Evolutionary conservation across 2,113 vertebrate genomes (phyloP).

Genomic region (Ammospiza nelsoni): DNA sequence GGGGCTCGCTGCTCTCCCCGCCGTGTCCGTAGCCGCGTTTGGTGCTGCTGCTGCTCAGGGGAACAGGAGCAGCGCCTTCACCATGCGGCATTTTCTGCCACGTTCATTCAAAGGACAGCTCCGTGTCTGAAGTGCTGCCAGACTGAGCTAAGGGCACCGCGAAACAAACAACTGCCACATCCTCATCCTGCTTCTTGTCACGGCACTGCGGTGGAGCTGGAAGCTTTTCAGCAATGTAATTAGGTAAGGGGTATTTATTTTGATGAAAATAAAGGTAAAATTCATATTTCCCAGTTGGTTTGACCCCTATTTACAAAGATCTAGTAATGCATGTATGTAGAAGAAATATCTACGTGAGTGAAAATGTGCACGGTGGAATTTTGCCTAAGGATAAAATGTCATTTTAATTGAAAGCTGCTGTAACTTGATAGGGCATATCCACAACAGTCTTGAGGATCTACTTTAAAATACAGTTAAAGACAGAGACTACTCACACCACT

Average conservation of each 20-base stretch:
- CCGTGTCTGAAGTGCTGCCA: background rate
- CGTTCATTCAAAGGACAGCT: background rate
- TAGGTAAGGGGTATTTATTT: constrained; percentile 2
- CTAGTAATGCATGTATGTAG: background rate
- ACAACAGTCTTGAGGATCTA: constrained; percentile 47
- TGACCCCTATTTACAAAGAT: constrained; percentile 31
- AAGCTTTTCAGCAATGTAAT: background rate
- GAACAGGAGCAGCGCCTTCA: background rate
- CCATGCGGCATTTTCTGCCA: accelerated
- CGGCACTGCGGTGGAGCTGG: background rate
- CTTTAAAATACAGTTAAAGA: constrained; percentile 62
- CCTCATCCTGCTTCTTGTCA: background rate
- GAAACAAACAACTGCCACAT: background rate
- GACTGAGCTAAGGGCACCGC: background rate
- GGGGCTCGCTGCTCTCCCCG: background rate
- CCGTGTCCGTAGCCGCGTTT: background rate
- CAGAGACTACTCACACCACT: constrained; percentile 50
- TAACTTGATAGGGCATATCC: constrained; percentile 68
- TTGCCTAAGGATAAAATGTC: constrained; percentile 64
- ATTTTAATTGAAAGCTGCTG: constrained; percentile 71
- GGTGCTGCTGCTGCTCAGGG: background rate
- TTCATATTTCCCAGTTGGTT: constrained; percentile 7
- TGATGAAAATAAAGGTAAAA: constrained; percentile 1
- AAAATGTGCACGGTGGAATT: constrained; percentile 47
- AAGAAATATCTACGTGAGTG: constrained; percentile 34